Evolutionary conservation across 2,113 vertebrate genomes (phyloP), one percentile per base, ranked within the genome.

Genomic region (Corythornis vintsioides): DNA sequence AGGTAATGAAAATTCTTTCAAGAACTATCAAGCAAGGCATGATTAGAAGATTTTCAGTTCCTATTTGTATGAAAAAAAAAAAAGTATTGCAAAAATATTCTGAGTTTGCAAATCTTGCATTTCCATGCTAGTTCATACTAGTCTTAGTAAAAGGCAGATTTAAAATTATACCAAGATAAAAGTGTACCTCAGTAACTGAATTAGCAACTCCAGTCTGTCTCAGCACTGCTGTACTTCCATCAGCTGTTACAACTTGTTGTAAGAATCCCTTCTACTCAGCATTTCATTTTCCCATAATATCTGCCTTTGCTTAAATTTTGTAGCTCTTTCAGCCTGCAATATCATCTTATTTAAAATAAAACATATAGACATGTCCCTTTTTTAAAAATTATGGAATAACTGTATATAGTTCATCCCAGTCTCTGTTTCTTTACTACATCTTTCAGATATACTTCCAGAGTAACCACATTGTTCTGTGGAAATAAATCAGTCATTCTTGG

Each of bases 1-100:
- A 97, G 95, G 75, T 92, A 93, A 91, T 65, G 88, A 94, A 95
- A 53, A 76, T 90, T 79, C 79, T 94, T 86, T 85, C 79, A 95
- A 95, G 83, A 96, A 56, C 91, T 88, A 78, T 90, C 86, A 66
- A 93, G 93, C 53, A 67, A 94, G 90, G 57, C 71, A 92, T 10
- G 26, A 95, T 91, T 83, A 95, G 69, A 48, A 92, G 80, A 91
- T 95, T 94, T 96, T 93, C 90, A 92, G 43, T 93, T 48, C 42
- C 65, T 52, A 69, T 25, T 93, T 92, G 83, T 79, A 88, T 24
- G 60, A 84, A 86, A 93, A 53, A 80, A 53, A 80, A 92, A 95
- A 81, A 8, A 55, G 38, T 38, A 60, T 50, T n/a, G 20, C 45
- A 50, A 85, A 82, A 92, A 90, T 45, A 66, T 61, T 85, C 69